These are phyloP conservation scores for Anabacerthia variegaticeps DNA, from an alignment of 2,797 vertebrate genomes.

Conservation along the genomic window DNA sequence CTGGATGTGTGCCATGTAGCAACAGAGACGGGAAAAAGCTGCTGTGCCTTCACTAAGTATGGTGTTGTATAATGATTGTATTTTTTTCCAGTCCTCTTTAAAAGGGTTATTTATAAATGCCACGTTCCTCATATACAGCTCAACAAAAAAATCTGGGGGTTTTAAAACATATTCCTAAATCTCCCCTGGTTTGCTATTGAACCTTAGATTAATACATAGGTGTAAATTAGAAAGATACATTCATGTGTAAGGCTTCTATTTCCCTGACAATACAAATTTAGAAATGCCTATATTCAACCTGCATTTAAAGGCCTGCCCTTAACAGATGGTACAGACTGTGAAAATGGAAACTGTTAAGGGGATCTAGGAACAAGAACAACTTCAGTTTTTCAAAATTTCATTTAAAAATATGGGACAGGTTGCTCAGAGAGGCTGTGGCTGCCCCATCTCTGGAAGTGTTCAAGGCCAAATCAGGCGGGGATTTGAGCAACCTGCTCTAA, in stretches of 20 bases:
- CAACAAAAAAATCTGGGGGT: not conserved
- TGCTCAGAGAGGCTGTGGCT: not conserved
- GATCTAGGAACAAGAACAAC: not conserved
- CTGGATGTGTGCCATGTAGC: constrained; percentile 59
- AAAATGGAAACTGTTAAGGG: not conserved
- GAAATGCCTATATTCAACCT: not conserved
- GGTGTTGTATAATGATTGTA: not conserved
- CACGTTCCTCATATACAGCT: not conserved
- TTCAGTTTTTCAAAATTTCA: not conserved
- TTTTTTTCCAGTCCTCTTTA: not conserved
- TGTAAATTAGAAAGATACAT: not conserved
- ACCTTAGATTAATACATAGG: not conserved
- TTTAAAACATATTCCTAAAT: not conserved
- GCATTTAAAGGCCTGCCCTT: not conserved
- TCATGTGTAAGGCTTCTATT: not conserved
- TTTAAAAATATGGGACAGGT: not conserved
- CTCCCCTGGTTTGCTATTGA: not conserved
- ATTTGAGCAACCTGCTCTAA: not conserved
- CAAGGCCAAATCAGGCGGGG: not conserved
- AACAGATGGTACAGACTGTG: not conserved
- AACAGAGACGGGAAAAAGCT: constrained; percentile 50
- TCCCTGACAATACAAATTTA: not conserved
- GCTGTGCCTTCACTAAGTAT: not conserved
- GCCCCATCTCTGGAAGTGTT: not conserved
- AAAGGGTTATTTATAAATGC: not conserved